Base-by-base conservation (phyloP, 2,888 invertebrate species). In the Tinea semifulvella region DNA sequence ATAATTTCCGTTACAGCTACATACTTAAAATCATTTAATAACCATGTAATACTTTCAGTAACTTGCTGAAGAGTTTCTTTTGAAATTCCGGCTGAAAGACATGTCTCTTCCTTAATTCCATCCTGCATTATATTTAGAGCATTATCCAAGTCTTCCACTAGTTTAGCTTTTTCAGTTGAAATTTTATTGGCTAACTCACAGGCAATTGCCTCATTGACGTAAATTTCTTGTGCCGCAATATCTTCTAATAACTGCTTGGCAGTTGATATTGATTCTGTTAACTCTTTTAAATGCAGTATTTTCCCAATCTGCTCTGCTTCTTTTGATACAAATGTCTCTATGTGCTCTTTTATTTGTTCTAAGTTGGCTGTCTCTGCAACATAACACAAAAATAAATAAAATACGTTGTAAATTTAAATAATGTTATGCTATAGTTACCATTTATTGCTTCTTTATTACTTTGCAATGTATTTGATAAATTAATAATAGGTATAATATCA, bases 21-120 rank as follows among this genome's bases (percentile, higher is more conserved):
- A 16, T 36, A 17, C 8, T 18, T 7, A n/a, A 36, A 18, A 36
- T 36, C 8, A 36, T 10, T 36, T 36, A 36, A 36, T 16, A 36
- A 18, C 10, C 10, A 17, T 4, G 17, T 36, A 2, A 18, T 18
- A 2, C 16, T 5, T 36, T 36, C 36, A 36, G 36, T 18, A 16
- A 36, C 36, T 10, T 17, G 14, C 8, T 18, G 10, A 2, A 36
- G 17, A 2, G 17, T 6, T 36, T 36, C 36, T 10, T 18, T 16
- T 18, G 36, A n/a, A 16, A 18, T 36, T 18, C 18, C 16, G 6
- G 2, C 36, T 3, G n/a, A 18, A 7, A 8, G 17, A 8, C 8
- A 7, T 7, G 8, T 22, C n/a, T 18, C 3, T 36, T 36, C 36
- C 4, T 4, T 14, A 3, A 8, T 16, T 36, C 18, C 10, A 36